Base-by-base conservation (phyloP, 2,888 invertebrate species). In the Silvanus unidentatus region DNA sequence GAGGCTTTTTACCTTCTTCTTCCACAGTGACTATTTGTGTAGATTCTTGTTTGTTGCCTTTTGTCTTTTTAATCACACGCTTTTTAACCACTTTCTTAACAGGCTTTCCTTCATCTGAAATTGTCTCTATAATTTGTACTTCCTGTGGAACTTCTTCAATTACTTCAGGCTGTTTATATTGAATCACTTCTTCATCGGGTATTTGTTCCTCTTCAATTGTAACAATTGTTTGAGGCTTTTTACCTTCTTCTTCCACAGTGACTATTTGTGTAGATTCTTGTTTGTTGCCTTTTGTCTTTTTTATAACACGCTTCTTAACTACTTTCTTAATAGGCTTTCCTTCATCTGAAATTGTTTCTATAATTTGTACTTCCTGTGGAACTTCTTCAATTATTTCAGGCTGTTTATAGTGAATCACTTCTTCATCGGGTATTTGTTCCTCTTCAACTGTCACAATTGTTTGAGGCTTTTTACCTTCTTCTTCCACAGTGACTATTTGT, bases 381-480 rank as follows among this genome's bases (percentile, higher is more conserved):
- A 71, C 63, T 60, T 70, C 72, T 63, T 72, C 61, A 47, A 47
- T 57, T 10, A 39, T 5, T 34, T 45, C 34, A 37, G 12, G 50
- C 50, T 47, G 35, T 12, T 40, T 29, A 4, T 38, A 38, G 12
- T 55, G 50, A 8, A 53, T 57, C 49, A 60, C 58, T 49, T 60
- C 57, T 16, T 57, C 49, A 48, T 58, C 59, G 14, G 57, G 55
- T 8, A 50, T 30, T 48, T 63, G 62, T 28, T 58, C 55, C 45
- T 60, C 68, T 37, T 69, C 58, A 40, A 64, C 64, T 35, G 70
- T 60, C 50, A 74, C 67, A 6, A 70, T 53, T 43, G 70, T 63
- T 59, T 73, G 60, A 52, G 75, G 65, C 65, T 70, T 54, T 58
- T 69, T 71, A 36, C 73, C 72, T 49, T 73, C 72, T 52, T 74